These are phyloP conservation scores for Calliopsis andreniformis DNA, from an alignment of 1,140 invertebrate genomes.

Conservation along the genomic window DNA sequence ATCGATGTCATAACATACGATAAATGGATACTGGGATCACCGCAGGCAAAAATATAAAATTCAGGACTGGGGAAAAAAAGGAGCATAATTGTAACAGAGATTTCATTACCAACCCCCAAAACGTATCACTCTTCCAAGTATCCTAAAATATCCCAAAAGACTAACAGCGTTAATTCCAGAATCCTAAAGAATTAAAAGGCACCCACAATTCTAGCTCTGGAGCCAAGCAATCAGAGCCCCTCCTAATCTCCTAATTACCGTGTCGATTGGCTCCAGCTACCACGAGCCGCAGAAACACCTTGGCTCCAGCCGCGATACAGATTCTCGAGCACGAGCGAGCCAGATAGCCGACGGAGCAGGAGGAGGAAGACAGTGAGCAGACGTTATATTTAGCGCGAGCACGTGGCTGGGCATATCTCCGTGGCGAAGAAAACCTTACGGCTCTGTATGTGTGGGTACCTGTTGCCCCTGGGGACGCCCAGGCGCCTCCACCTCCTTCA, in stretches of 20 bases:
- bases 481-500: slow-evolving; percentile 43
- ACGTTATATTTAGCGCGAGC: slow-evolving; percentile 71
- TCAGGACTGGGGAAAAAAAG: no score
- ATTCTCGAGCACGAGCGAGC: background rate
- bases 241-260: background rate
- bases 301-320: slow-evolving; percentile 5
- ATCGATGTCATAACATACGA: background rate
- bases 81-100: no score
- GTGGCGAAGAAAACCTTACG: slow-evolving; percentile 52
- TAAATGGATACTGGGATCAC: no score
- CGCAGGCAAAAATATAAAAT: no score
- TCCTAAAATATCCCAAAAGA: no score
- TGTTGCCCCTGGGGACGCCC: slow-evolving; percentile 67
- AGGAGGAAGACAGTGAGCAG: slow-evolving; percentile 58
- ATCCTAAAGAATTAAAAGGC: no score
- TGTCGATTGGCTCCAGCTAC: background rate
- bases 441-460: slow-evolving; percentile 63
- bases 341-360: background rate
- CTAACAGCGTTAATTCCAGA: no score
- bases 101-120: no score
- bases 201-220: no score
- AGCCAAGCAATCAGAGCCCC: no score
- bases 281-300: background rate
- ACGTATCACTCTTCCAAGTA: no score
- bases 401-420: slow-evolving; percentile 64